A percentile compares a stretch with the other conserved stretches of the same genome.
These are phyloP conservation scores for Calameuta filiformis DNA, from an alignment of 2,888 invertebrate species.

Conservation along the genomic window DNA sequence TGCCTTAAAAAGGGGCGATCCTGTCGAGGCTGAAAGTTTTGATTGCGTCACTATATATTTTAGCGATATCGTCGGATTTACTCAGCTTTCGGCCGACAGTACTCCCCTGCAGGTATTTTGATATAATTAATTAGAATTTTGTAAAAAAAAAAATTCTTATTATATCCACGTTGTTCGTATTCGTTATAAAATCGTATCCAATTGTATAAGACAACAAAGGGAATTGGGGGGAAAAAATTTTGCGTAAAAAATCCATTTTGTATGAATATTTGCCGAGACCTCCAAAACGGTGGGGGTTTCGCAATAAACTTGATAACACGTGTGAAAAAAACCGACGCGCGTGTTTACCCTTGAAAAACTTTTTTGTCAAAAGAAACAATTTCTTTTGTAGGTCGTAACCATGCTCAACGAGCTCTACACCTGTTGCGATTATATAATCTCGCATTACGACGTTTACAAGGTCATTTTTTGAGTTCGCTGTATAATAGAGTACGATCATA, in stretches of 20 bases:
- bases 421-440: constrained; percentile 88
- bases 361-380: not conserved
- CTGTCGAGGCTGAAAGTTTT: constrained; percentile 84
- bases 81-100: constrained; percentile 80
- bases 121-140: not conserved
- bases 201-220: not conserved
- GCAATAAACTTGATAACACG: no score
- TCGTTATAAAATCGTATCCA: not conserved
- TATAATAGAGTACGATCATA: constrained; percentile 10
- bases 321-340: not conserved
- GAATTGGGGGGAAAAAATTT: no score
- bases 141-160: no score
- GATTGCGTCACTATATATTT: constrained; percentile 87
- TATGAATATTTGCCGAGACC: no score
- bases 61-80: constrained; percentile 88
- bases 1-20: constrained; percentile 80
- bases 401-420: constrained; percentile 90
- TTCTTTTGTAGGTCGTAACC: constrained; percentile 76
- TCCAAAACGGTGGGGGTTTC: no score
- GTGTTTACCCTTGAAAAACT: not conserved
- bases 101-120: constrained; percentile 77
- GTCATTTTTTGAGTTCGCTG: constrained; percentile 57
- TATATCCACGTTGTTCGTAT: not conserved
- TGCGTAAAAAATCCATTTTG: no score
- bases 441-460: constrained; percentile 89